phyloP scores from a whole-genome alignment of 2,888 invertebrate species.

The Chrysodeixis includens region DNA sequence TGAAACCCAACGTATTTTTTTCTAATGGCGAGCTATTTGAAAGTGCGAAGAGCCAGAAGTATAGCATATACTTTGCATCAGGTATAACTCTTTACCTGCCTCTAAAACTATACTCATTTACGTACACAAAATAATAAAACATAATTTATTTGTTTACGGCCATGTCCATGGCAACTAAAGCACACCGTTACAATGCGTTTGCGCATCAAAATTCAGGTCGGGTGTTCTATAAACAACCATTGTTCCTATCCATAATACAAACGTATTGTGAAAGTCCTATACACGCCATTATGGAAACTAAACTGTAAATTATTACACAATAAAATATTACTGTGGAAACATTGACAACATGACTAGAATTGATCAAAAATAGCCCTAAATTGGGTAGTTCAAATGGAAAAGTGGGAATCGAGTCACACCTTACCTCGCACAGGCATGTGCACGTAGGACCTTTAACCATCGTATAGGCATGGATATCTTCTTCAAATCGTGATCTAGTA shows the following conservation, averaged over 20 bases:
- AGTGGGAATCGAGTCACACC: background rate
- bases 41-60: too few relatives aligned
- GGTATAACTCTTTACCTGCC: background rate
- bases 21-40: too few relatives aligned
- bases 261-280: slow-evolving; percentile 65
- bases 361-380: background rate
- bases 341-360: slow-evolving; percentile 10
- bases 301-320: slow-evolving; percentile 49
- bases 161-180: slow-evolving; percentile 52
- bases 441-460: background rate
- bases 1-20: too few relatives aligned
- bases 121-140: slow-evolving; percentile 27
- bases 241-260: slow-evolving; percentile 73
- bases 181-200: slow-evolving; percentile 63
- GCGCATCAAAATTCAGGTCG: slow-evolving; percentile 76
- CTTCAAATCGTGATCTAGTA: background rate
- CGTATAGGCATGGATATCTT: background rate
- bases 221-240: slow-evolving; percentile 78
- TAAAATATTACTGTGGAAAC: slow-evolving; percentile 19
- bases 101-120: slow-evolving; percentile 4
- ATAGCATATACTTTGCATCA: background rate
- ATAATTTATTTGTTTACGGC: slow-evolving; percentile 55
- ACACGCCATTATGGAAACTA: slow-evolving; percentile 35
- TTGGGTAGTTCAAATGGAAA: too few relatives aligned
- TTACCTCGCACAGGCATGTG: background rate